phyloP scores from a whole-genome alignment of 2,113 vertebrate genomes.

The Megaceryle maxima region DNA sequence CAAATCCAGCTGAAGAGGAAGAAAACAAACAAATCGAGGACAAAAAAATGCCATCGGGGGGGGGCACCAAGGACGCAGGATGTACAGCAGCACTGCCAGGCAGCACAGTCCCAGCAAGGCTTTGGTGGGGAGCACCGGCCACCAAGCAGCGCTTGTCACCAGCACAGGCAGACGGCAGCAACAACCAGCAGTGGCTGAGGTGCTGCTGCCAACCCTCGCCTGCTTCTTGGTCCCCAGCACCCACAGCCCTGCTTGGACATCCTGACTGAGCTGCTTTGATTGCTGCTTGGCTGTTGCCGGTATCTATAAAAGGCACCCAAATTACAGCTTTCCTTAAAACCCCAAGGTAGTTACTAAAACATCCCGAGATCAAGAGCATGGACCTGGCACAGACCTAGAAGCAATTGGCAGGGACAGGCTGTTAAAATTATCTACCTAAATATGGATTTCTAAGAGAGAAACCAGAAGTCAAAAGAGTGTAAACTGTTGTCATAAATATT shows the following conservation, averaged over 20 bases:
- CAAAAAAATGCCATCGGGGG: neutral
- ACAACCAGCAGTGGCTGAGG: neutral
- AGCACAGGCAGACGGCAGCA: neutral
- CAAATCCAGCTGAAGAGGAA: neutral
- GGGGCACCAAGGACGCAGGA: accelerated
- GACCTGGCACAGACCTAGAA: conserved; percentile 22
- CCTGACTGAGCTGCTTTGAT: conserved; percentile 5
- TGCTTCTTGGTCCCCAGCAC: neutral
- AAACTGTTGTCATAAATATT: conserved; percentile 33
- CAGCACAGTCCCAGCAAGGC: accelerated
- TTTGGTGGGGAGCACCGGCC: neutral
- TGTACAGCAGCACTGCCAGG: neutral
- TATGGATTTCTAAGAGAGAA: conserved; percentile 15
- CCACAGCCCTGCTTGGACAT: neutral
- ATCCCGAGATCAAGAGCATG: neutral
- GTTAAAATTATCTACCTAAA: conserved; percentile 52
- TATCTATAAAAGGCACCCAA: conserved; percentile 34
- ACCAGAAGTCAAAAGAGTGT: conserved; percentile 15
- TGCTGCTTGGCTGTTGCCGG: neutral
- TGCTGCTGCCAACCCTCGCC: accelerated
- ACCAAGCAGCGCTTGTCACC: accelerated
- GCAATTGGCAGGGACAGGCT: neutral
- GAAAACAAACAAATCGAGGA: neutral
- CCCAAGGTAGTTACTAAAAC: neutral
- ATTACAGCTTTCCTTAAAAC: conserved; percentile 47